Percentiles rank a stretch among this genome's conserved stretches.
Conservation (phyloP, 1,140 invertebrate species). For the Drosophila teissieri region DNA sequence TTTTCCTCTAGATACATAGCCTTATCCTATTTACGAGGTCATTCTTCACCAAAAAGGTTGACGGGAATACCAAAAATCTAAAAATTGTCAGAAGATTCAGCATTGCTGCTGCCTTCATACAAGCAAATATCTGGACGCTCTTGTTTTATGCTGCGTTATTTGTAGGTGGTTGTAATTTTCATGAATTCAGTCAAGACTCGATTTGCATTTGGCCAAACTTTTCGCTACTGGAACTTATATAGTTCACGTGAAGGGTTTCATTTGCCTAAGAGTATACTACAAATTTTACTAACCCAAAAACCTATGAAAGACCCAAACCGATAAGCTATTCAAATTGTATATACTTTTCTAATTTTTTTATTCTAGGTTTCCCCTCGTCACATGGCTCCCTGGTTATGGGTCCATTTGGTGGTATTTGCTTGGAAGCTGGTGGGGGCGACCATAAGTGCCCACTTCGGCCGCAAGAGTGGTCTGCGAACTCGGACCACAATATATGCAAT, state of each 20-base stretch:
- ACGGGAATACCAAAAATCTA: background rate
- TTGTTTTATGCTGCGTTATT: slow-evolving; percentile 1
- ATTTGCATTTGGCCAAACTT: no score
- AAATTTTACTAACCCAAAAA: background rate
- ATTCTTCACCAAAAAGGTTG: background rate
- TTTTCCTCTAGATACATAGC: background rate
- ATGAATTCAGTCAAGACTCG: no score
- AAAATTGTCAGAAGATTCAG: background rate
- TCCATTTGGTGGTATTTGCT: rapidly evolving
- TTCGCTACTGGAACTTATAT: no score
- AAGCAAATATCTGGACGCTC: background rate
- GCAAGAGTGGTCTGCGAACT: no score
- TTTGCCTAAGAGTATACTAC: background rate
- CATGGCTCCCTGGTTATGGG: slow-evolving; percentile 12
- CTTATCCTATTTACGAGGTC: background rate
- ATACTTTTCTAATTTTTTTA: background rate
- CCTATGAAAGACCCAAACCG: no score
- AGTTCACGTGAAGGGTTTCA: no score
- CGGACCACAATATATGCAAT: background rate
- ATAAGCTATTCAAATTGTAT: no score
- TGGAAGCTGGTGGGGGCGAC: background rate
- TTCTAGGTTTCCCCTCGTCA: slow-evolving; percentile 6
- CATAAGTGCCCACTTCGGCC: background rate
- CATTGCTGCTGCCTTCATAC: background rate
- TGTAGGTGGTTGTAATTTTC: slow-evolving; percentile 5